Evolutionary conservation across 2,113 vertebrate genomes (phyloP).

Genomic region (Grammomys dolichurus): DNA sequence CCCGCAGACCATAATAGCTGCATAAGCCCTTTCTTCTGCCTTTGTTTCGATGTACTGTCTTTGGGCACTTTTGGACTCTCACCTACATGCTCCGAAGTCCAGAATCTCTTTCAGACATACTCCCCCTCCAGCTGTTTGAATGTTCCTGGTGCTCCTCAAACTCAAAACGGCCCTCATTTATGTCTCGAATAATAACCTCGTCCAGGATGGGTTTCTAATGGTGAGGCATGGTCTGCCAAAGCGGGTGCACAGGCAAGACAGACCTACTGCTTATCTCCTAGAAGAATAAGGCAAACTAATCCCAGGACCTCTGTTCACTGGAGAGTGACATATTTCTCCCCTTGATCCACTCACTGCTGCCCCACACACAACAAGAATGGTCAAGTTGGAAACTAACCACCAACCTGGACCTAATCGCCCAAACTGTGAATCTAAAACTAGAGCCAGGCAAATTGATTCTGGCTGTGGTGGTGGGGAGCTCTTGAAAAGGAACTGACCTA

Average conservation of each 20-base stretch:
- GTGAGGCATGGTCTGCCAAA: neutral
- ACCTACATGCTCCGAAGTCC: slow-evolving; percentile 32
- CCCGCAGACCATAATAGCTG: slow-evolving; percentile 16
- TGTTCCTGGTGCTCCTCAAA: neutral
- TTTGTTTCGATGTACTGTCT: slow-evolving; percentile 56
- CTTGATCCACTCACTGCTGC: neutral
- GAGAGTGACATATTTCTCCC: neutral
- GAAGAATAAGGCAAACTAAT: neutral
- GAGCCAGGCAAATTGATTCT: slow-evolving; percentile 12
- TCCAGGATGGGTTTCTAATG: neutral
- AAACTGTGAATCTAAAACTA: neutral
- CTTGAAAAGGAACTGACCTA: slow-evolving; percentile 2
- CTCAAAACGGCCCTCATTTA: neutral
- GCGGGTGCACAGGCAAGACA: neutral
- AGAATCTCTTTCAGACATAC: slow-evolving; percentile 43
- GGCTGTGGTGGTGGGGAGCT: neutral
- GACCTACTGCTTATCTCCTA: neutral
- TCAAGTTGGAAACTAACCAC: neutral
- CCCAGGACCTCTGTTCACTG: slow-evolving; percentile 21
- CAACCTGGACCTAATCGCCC: neutral
- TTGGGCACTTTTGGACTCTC: slow-evolving; percentile 55
- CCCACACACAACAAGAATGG: neutral
- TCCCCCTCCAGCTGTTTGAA: slow-evolving; percentile 3
- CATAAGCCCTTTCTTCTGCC: slow-evolving; percentile 58
- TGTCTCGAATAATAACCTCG: neutral